Evolutionary conservation across 2,113 vertebrate genomes (phyloP).

Genomic region (Aldabrachelys gigantea): DNA sequence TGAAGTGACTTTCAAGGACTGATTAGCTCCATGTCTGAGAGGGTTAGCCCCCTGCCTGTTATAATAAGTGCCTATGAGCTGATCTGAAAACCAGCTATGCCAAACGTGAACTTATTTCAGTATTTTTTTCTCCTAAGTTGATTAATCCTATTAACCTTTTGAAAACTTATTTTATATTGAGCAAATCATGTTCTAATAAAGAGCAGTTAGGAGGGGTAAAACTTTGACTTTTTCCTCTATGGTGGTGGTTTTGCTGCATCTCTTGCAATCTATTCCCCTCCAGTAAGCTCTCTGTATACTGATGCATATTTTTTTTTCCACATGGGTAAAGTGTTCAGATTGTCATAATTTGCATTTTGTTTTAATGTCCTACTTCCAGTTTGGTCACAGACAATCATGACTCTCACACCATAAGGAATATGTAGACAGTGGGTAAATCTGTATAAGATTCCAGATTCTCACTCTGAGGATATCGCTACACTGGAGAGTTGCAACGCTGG

Average conservation of each 20-base stretch:
- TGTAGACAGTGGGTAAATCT: not conserved
- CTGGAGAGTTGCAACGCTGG: too few relatives aligned
- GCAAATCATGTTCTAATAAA: constrained; percentile 70
- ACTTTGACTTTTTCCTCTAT: constrained; percentile 56
- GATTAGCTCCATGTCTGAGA: constrained; percentile 77
- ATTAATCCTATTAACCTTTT: constrained; percentile 72
- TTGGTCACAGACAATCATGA: not conserved
- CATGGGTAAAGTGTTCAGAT: not conserved
- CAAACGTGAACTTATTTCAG: constrained; percentile 73
- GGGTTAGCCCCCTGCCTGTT: constrained; percentile 76
- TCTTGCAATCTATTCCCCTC: not conserved
- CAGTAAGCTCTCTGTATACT: not conserved
- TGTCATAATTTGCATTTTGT: not conserved
- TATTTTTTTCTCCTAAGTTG: constrained; percentile 67
- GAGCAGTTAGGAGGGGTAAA: constrained; percentile 61
- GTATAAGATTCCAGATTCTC: not conserved
- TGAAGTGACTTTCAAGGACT: constrained; percentile 75
- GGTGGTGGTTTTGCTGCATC: not conserved
- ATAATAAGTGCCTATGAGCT: constrained; percentile 72
- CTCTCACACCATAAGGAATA: not conserved
- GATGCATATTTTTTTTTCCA: not conserved
- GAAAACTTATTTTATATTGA: constrained; percentile 56
- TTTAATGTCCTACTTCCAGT: not conserved
- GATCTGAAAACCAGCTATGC: constrained; percentile 68
- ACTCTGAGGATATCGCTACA: not conserved